Conservation (phyloP, 2,113 vertebrate species). For the Mionectes macconnelli region DNA sequence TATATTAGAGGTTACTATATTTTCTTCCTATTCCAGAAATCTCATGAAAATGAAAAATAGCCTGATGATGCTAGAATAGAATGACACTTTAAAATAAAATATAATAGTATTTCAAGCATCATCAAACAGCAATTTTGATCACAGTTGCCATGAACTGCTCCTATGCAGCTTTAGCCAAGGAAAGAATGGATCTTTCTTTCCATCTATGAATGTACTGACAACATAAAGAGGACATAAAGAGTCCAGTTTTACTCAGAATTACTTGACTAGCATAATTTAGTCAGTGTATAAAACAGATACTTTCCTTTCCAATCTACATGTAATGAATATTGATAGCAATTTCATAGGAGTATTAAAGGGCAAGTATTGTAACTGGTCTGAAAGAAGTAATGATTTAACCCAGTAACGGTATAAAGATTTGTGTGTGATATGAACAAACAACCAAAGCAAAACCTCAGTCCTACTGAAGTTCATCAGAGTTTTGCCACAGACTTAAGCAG, state of each 20-base stretch:
- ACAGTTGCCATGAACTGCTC: background rate
- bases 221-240: background rate
- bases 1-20: background rate
- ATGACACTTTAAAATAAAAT: background rate
- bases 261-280: background rate
- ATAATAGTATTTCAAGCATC: background rate
- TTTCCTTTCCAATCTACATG: background rate
- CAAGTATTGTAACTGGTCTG: background rate
- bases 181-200: background rate
- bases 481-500: background rate
- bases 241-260: background rate
- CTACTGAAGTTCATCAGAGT: background rate
- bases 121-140: constrained; percentile 16
- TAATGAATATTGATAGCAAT: background rate
- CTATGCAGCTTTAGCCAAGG: background rate
- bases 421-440: background rate
- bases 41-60: background rate
- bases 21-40: background rate
- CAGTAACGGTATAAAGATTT: background rate
- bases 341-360: background rate
- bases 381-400: background rate
- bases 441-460: background rate
- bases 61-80: background rate
- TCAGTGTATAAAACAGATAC: background rate
- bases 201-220: background rate